Evolutionary conservation across 2,113 vertebrate species (phyloP), one percentile per base, ranked within the genome.

Genomic region (Melospiza georgiana): DNA sequence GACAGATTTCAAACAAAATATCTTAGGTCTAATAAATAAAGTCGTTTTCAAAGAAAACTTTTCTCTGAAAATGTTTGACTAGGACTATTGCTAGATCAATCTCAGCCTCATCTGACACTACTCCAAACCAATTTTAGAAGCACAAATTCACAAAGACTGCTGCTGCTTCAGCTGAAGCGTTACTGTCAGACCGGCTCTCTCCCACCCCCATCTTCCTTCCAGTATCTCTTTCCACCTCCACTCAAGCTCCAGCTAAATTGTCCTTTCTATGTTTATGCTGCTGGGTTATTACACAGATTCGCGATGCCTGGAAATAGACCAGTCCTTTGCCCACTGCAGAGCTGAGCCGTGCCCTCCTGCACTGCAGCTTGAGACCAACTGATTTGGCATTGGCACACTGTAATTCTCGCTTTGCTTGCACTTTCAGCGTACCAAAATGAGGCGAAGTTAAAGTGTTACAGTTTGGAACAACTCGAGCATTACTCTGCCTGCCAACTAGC

Each of bases 311-410:
- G 33, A 62, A 85, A 28, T 0, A 28, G 8, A 24, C 5, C 10
- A 8, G 22, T 14, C 59, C 63, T 65, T 10, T 10, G 33, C 55
- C 82, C 51, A 10, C 7, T 11, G 20, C 80, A 15, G 10, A 57
- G 52, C 65, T 0, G 18, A 90, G 68, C 65, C 3, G 1, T 9
- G 39, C 9, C 18, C 79, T 39, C 63, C 25, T 1, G 9, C 61
- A 44, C 66, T 3, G 31, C 67, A 25, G 55, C 18, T 15, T 4
- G 21, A 66, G 54, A 62, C 54, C 33, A 58, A 66, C 27, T 2
- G 15, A 12, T 52, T 41, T 13, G 6, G 12, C 74, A 10, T 0
- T 1, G 3, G 22, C n/a, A 35, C 2, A 1, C 0, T 11, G 2
- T 0, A 25, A 52, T 52, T 39, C 75, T 17, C 51, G 43, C 83